Percentiles rank a stretch among this genome's conserved stretches.
Conservation (phyloP, 1,140 invertebrate genomes). For the Oncopodura yosiiana region DNA sequence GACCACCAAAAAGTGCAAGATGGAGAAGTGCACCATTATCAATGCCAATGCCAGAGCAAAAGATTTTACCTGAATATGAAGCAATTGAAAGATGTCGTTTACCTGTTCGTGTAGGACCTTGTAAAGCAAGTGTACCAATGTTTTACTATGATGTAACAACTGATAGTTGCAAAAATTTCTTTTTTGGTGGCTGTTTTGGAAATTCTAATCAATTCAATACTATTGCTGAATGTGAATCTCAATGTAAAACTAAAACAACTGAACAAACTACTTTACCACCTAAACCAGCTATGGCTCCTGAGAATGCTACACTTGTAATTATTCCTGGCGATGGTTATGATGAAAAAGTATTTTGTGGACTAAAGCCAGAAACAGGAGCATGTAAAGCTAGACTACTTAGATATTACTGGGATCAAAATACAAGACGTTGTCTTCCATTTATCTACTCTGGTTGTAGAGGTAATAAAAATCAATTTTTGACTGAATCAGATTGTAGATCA, state of each 20-base stretch:
- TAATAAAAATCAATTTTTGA: constrained; percentile 79
- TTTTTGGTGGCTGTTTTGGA: constrained; percentile 54
- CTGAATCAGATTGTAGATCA: constrained; percentile 60
- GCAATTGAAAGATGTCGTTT: constrained; percentile 47
- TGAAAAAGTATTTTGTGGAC: constrained; percentile 60
- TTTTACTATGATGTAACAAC: constrained; percentile 56
- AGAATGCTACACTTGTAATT: no score
- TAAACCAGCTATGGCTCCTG: not conserved
- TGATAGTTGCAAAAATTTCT: constrained; percentile 61
- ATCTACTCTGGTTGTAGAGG: constrained; percentile 79
- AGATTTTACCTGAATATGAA: not conserved
- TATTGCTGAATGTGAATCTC: constrained; percentile 49
- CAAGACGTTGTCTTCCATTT: constrained; percentile 68
- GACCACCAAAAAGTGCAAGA: not conserved
- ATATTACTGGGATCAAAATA: constrained; percentile 68
- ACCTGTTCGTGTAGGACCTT: constrained; percentile 47
- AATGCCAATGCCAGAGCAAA: not conserved
- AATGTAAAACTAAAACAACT: constrained; percentile 48
- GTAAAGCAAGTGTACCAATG: constrained; percentile 45
- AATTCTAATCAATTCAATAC: constrained; percentile 58
- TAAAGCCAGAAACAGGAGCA: constrained; percentile 59
- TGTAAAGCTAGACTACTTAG: constrained; percentile 70
- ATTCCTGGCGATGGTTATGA: no score
- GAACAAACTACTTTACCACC: not conserved
- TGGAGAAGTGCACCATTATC: not conserved